Percentiles rank a stretch among this genome's conserved stretches.
These are phyloP conservation scores for Alligator sinensis DNA, from an alignment of 2,113 vertebrate genomes.

Conservation along the genomic window DNA sequence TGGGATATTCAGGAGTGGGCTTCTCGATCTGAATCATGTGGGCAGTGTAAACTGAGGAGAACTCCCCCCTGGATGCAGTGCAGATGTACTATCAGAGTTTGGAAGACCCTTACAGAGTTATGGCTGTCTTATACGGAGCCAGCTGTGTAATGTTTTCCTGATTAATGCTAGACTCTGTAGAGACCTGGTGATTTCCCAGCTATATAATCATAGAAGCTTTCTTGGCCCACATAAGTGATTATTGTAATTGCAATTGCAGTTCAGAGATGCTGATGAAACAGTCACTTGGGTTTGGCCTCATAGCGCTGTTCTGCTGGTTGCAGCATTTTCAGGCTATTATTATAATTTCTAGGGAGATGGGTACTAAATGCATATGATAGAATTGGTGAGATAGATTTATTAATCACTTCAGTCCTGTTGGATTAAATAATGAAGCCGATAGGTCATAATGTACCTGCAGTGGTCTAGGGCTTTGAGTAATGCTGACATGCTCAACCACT, in stretches of 20 bases:
- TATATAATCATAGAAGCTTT: background rate
- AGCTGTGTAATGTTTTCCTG: slow-evolving; percentile 18
- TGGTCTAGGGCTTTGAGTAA: background rate
- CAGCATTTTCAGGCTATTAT: rapidly evolving
- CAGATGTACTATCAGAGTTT: background rate
- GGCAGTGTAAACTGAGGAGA: too few relatives aligned
- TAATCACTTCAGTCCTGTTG: background rate
- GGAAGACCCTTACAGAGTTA: background rate
- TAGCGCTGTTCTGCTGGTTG: background rate
- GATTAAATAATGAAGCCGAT: background rate
- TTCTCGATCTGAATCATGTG: too few relatives aligned
- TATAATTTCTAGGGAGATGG: background rate
- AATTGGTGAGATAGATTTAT: background rate
- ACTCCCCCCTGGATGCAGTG: too few relatives aligned
- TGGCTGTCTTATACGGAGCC: background rate
- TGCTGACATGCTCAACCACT: background rate
- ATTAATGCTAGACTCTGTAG: background rate
- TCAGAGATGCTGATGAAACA: slow-evolving; percentile 30
- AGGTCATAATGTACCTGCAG: background rate
- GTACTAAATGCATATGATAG: background rate
- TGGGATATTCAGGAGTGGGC: too few relatives aligned
- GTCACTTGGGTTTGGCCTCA: slow-evolving; percentile 12
- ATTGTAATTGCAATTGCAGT: slow-evolving; percentile 22
- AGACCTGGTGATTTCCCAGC: slow-evolving; percentile 5
- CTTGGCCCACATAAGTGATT: background rate